These are phyloP conservation scores for Vollenhovia emeryi DNA, from an alignment of 1,140 invertebrate genomes.

Conservation along the genomic window DNA sequence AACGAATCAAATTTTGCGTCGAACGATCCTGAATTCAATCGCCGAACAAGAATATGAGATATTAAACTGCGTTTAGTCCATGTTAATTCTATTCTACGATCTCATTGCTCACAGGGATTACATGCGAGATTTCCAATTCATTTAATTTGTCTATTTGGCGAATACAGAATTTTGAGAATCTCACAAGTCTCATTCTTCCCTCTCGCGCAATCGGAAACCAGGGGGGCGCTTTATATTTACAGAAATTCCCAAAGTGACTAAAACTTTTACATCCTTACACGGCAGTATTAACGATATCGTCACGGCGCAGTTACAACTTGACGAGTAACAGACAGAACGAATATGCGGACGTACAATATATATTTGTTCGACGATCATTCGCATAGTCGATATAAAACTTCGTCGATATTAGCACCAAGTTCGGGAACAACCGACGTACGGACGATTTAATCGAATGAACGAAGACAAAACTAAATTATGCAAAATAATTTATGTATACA, in stretches of 20 bases:
- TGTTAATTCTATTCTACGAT: background rate
- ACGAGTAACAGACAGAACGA: conserved; percentile 1
- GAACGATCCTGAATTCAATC: background rate
- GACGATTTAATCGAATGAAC: conserved; percentile 2
- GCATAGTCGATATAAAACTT: conserved; percentile 23
- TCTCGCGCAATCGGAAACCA: background rate
- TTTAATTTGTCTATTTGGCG: background rate
- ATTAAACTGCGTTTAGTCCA: background rate
- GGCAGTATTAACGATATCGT: background rate
- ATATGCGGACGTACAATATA: background rate
- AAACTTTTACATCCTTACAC: background rate
- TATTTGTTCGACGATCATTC: background rate
- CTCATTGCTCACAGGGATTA: background rate
- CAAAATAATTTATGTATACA: conserved; percentile 70
- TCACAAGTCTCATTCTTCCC: background rate
- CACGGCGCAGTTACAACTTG: background rate
- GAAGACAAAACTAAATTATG: conserved; percentile 64
- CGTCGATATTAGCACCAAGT: background rate
- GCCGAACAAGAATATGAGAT: background rate
- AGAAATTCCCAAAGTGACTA: background rate
- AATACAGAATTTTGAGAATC: background rate
- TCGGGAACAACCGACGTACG: background rate
- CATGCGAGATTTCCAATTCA: background rate
- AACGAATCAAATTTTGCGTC: background rate
- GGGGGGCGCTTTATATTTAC: background rate